Conservation (phyloP, 2,888 invertebrate species). For the Tetropium fuscum region DNA sequence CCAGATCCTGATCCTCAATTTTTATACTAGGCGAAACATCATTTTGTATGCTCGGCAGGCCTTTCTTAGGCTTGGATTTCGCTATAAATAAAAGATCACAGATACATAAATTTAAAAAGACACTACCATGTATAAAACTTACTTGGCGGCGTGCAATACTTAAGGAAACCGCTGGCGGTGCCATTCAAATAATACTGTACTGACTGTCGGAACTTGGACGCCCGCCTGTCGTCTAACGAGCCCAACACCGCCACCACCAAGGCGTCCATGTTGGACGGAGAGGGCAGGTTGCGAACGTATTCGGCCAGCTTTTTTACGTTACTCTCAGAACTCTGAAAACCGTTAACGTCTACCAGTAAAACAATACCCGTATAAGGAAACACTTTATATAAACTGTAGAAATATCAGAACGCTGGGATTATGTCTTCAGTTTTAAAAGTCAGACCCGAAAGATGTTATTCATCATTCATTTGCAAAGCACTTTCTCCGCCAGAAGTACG, state of each 20-base stretch:
- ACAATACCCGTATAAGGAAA: neutral
- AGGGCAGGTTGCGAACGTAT: constrained; percentile 79
- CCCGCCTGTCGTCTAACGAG: constrained; percentile 75
- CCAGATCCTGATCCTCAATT: constrained; percentile 68
- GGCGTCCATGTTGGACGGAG: constrained; percentile 77
- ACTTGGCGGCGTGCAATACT: constrained; percentile 70
- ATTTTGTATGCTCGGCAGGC: constrained; percentile 25
- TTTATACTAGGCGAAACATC: constrained; percentile 60
- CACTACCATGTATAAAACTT: too few relatives aligned
- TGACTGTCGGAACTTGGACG: constrained; percentile 80
- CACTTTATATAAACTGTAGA: neutral
- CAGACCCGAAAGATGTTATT: constrained; percentile 51
- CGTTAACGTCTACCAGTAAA: neutral
- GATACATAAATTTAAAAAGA: too few relatives aligned
- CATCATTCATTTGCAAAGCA: constrained; percentile 23
- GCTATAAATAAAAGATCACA: constrained; percentile 32
- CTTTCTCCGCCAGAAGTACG: too few relatives aligned
- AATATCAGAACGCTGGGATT: constrained; percentile 31
- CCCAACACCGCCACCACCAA: constrained; percentile 81
- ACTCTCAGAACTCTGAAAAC: constrained; percentile 69
- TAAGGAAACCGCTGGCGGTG: constrained; percentile 85
- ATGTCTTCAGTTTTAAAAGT: constrained; percentile 36
- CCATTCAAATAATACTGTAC: constrained; percentile 90
- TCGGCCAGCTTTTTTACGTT: constrained; percentile 77
- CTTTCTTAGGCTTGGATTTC: constrained; percentile 48